Conservation (phyloP, 1,140 invertebrate species). For the Bombus impatiens region DNA sequence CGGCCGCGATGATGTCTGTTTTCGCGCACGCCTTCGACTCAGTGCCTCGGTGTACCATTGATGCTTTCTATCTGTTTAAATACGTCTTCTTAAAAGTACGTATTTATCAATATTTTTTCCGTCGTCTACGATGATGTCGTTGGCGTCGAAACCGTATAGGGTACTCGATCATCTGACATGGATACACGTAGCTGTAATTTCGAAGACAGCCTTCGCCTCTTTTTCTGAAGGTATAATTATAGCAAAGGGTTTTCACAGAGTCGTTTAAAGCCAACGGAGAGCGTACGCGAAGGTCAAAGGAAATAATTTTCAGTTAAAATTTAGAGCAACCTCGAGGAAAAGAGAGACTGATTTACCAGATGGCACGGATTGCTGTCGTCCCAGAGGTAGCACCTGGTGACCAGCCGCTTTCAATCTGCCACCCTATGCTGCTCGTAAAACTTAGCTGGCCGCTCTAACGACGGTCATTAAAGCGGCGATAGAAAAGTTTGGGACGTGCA, state of each 20-base stretch:
- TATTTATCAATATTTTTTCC: background rate
- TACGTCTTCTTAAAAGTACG: background rate
- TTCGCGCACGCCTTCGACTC: background rate
- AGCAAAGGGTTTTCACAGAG: background rate
- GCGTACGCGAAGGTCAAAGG: background rate
- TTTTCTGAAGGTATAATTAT: background rate
- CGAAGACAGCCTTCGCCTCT: background rate
- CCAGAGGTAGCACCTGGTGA: slow-evolving; percentile 58
- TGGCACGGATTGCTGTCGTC: slow-evolving; percentile 48
- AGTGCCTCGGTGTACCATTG: background rate
- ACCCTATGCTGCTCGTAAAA: slow-evolving; percentile 57
- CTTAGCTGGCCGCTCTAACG: slow-evolving; percentile 46
- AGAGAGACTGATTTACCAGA: slow-evolving; percentile 54
- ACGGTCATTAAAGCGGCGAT: slow-evolving; percentile 64
- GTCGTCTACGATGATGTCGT: background rate
- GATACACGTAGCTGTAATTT: too few relatives aligned
- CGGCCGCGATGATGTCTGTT: slow-evolving; percentile 34
- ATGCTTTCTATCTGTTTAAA: background rate
- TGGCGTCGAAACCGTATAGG: background rate
- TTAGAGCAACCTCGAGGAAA: background rate
- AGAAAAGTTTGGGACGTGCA: slow-evolving; percentile 66
- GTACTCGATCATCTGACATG: background rate
- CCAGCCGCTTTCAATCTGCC: slow-evolving; percentile 67
- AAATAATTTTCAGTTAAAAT: slow-evolving; percentile 17
- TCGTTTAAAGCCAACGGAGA: too few relatives aligned